These are phyloP conservation scores for Thysanoteuthis rhombus DNA, from an alignment of 2,888 invertebrate species.

Conservation along the genomic window DNA sequence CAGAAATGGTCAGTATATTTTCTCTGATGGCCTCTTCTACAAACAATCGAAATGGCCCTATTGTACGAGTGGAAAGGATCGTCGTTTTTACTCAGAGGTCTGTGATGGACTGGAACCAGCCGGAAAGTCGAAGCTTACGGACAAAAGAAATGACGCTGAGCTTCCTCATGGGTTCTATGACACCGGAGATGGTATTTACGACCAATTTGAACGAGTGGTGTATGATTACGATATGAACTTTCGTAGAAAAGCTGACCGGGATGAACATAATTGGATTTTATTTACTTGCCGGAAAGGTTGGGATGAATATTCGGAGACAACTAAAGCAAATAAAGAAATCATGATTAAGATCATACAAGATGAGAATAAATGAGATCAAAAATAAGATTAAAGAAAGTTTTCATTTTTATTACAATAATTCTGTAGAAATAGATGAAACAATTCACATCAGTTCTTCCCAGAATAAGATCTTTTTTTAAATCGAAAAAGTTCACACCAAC, in stretches of 20 bases:
- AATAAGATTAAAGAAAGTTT: not conserved
- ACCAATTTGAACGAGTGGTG: slow-evolving; percentile 65
- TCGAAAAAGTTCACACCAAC: too few species aligned
- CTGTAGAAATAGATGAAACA: too few species aligned
- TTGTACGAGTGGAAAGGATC: slow-evolving; percentile 71
- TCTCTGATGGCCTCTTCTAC: slow-evolving; percentile 74
- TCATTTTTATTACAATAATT: too few species aligned
- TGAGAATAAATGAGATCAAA: not conserved
- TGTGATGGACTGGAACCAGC: slow-evolving; percentile 75
- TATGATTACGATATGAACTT: slow-evolving; percentile 66
- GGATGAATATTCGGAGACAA: slow-evolving; percentile 67
- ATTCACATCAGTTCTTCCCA: too few species aligned
- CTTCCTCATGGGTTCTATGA: slow-evolving; percentile 78
- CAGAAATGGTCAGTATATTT: slow-evolving; percentile 70
- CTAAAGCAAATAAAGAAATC: not conserved
- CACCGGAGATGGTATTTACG: slow-evolving; percentile 77
- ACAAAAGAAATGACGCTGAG: slow-evolving; percentile 71
- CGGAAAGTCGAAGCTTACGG: slow-evolving; percentile 74
- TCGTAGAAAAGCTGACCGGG: slow-evolving; percentile 67
- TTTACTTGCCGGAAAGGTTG: slow-evolving; percentile 75
- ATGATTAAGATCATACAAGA: not conserved
- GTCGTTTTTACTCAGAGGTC: slow-evolving; percentile 71
- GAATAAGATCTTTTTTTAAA: too few species aligned
- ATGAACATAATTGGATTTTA: slow-evolving; percentile 76
- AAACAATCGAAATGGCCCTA: slow-evolving; percentile 75